phyloP scores from a whole-genome alignment of 2,113 vertebrate genomes.

The Polypterus bichir region DNA sequence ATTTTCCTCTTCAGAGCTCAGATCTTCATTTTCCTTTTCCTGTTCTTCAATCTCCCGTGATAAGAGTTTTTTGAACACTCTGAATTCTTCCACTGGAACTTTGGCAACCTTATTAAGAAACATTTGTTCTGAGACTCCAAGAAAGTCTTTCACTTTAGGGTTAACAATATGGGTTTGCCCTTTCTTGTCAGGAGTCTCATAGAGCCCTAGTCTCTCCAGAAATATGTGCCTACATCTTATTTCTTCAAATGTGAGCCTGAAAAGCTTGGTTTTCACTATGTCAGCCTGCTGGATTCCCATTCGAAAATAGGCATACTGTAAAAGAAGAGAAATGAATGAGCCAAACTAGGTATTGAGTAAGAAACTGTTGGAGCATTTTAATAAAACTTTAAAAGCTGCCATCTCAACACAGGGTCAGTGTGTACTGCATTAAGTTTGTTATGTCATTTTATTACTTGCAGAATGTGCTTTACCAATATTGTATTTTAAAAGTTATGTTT shows the following conservation, averaged over 20 bases:
- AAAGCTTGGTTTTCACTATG: conserved; percentile 57
- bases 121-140: conserved; percentile 41
- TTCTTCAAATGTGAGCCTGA: conserved; percentile 52
- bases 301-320: conserved; percentile 83
- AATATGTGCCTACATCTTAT: conserved; percentile 66
- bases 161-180: conserved; percentile 63
- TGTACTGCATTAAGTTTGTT: neutral
- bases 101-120: conserved; percentile 55
- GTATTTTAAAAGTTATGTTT: no score
- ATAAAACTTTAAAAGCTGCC: no score
- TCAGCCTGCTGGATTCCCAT: conserved; percentile 74
- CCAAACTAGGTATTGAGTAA: no score
- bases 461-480: no score
- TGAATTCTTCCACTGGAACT: conserved; percentile 62
- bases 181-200: conserved; percentile 75
- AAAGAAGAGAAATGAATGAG: conserved; percentile 9
- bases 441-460: no score
- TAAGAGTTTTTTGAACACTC: conserved; percentile 68
- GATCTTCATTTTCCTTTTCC: conserved; percentile 2
- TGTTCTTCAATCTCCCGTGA: conserved; percentile 53
- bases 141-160: conserved; percentile 59
- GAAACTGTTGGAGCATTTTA: no score
- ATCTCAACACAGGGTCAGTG: neutral
- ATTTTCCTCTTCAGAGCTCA: conserved; percentile 1
- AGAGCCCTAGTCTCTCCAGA: conserved; percentile 76